Evolutionary conservation across 2,797 vertebrate genomes (phyloP).

Genomic region (Cuniculus paca): DNA sequence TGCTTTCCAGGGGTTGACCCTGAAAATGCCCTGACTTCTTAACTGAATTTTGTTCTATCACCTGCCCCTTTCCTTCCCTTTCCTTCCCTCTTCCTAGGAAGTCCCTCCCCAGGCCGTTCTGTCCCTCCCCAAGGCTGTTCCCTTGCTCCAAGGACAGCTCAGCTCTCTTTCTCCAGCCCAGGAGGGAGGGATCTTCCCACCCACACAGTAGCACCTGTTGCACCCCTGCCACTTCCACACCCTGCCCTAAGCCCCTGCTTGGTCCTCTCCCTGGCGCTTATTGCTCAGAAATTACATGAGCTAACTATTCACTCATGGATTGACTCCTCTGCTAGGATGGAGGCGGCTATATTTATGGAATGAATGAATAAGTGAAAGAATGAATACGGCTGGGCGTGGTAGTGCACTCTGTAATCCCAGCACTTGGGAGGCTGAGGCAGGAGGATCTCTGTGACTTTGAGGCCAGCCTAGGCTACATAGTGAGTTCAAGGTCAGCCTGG

Average conservation of each 20-base stretch:
- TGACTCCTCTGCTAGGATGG: rapidly evolving
- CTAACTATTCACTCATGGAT: background rate
- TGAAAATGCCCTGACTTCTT: rapidly evolving
- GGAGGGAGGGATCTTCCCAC: background rate
- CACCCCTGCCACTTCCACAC: background rate
- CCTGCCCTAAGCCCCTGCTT: background rate
- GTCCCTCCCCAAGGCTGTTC: rapidly evolving
- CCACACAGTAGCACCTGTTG: rapidly evolving
- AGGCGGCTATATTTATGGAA: rapidly evolving
- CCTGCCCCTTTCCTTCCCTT: background rate
- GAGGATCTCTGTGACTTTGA: background rate
- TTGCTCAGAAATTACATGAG: background rate
- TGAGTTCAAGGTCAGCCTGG: no score
- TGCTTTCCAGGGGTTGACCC: background rate
- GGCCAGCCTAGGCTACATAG: background rate
- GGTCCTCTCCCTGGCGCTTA: background rate
- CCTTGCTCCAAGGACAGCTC: background rate
- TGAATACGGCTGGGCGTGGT: background rate
- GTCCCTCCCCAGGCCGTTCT: background rate
- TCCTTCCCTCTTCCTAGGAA: background rate
- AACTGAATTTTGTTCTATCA: background rate
- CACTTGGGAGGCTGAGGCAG: background rate
- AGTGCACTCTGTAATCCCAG: background rate
- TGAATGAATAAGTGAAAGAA: background rate
- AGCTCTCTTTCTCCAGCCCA: no score